Evolutionary conservation across 37 sponge, comb jelly and placozoan genomes (phyloP), one percentile per base, ranked within the genome.

Genomic region (Agelas oroides): DNA sequence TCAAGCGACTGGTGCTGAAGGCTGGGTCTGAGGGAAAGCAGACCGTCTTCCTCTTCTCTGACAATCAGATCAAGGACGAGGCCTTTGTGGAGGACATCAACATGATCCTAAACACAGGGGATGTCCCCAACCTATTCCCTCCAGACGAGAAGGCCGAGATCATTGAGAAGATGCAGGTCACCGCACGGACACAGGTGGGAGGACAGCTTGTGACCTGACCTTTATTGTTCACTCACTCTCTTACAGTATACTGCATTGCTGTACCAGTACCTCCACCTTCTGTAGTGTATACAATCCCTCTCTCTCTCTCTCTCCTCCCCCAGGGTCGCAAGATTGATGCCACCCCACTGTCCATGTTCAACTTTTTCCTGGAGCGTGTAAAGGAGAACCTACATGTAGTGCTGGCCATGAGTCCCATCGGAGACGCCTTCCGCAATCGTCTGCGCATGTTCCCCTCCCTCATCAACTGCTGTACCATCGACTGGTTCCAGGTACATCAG

Each of bases 381-480:
- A 91, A 88, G 83, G 90, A 90, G 73, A 92, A 96, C 75, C 93
- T 98, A 25, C 99, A 98, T 73, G 75, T 98, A 6, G 93, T 94
- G 15, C 88, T 98, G 66, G 89, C 93, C 60, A 94, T 98, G 93
- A 96, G 96, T 64, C 99, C 99, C 64, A 98, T 98, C 62, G 99
- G 99, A 59, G 97, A 98, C 74, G 88, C 99, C 53, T 96, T 98
- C 68, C 60, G 99, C 21, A 98, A 89, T 40, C 76, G 96, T 32
- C 87, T 98, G 15, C 70, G 99, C 28, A 98, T 94, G 97, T 98
- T 98, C 77, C 99, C 99, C 46, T 96, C 99, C 37, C 90, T 98
- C 53, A 98, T 98, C 62, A 98, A 96, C 87, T 98, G 99, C 77
- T 98, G 99, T 70, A 98, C 99, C 60, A 98, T 98, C 41, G 99